Conservation (phyloP, 2,113 vertebrate species). For the Catharus fuscescens region DNA sequence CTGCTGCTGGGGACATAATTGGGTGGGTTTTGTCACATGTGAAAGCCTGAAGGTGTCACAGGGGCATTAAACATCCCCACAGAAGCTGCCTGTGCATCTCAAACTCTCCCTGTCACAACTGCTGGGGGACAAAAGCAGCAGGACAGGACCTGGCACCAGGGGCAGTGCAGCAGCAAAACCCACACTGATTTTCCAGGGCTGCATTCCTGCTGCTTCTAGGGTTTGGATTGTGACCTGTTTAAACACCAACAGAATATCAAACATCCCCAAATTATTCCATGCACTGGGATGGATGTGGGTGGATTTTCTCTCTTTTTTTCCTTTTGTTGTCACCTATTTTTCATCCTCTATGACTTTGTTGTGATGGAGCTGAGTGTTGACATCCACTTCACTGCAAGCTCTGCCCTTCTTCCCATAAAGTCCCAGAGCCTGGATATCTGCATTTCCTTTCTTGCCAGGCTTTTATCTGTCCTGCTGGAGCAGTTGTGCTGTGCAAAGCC, state of each 20-base stretch:
- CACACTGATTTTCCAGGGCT: neutral
- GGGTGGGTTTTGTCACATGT: rapidly evolving
- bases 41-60: neutral
- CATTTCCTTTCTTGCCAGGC: neutral
- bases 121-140: neutral
- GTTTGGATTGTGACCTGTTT: neutral
- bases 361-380: neutral
- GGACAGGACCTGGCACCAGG: neutral
- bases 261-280: neutral
- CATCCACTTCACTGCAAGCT: neutral
- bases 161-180: neutral
- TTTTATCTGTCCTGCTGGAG: neutral
- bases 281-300: neutral
- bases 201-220: neutral
- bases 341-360: neutral
- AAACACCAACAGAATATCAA: neutral
- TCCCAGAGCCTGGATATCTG: neutral
- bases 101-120: neutral
- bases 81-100: neutral
- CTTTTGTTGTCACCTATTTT: neutral
- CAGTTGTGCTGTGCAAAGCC: neutral
- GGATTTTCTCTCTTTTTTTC: neutral
- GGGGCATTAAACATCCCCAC: neutral
- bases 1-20: rapidly evolving
- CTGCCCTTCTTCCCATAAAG: neutral